Evolutionary conservation across 2,797 vertebrate genomes (phyloP), one percentile per base, ranked within the genome.

Genomic region (Thaleichthys pacificus): DNA sequence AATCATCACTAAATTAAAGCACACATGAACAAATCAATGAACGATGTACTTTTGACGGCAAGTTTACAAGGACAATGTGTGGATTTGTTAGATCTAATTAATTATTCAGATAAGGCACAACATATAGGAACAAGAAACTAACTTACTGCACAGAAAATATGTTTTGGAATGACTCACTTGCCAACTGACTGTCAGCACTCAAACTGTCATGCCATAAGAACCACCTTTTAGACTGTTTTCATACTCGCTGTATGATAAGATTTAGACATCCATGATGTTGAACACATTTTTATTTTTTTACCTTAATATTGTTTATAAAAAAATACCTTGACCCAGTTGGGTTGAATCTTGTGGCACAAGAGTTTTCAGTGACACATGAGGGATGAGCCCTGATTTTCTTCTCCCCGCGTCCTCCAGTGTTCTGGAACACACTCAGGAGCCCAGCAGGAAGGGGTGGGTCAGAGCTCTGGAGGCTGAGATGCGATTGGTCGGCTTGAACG

Each of bases 391-490:
- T 5, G 15, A 71, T 51, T 17, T 30, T 47, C 54, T 28, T 67
- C 51, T 60, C 47, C 70, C 28, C 32, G 6, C 38, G 70, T 70
- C 22, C 63, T 19, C 26, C n/a, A 1, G 26, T 42, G 8, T 0
- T 32, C 26, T 1, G 3, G 32, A 56, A 56, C 72, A 82, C 19
- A 6, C 58, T 88, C 81, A 89, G 58, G 61, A 58, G 51, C 76
- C 84, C 72, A 8, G 67, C 71, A 94, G 90, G 84, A 92, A 93
- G 49, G 89, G 82, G 72, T 93, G 93, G 64, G 75, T 75, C 84
- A 94, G 84, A 35, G 92, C 92, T 82, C 81, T 82, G 42, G 78
- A 85, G 0, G 93, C 91, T 7, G 93, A 90, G 85, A 93, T 89
- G 62, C 93, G 92, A 5, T 61, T 49, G 73, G 75, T 74, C 1